Base-by-base conservation (phyloP, 53 echinoderm and acorn worm species). In the Echinometra lucunter region DNA sequence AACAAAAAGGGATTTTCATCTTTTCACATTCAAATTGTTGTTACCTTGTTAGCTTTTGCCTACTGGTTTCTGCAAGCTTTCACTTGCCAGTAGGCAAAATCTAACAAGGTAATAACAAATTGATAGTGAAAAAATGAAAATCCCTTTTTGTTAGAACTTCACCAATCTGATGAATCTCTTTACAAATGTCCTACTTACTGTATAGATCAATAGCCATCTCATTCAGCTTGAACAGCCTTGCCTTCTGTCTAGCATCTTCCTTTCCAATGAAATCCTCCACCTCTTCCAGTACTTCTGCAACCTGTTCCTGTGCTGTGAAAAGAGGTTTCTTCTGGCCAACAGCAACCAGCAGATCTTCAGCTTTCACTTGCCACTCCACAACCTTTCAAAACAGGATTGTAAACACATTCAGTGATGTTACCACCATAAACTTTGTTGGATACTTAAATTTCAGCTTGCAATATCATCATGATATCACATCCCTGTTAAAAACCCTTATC, bases 291-390 rank as follows among this genome's bases (percentile, higher is more conserved):
- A 97, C 91, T 66, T 95, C 74, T 30, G 97, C 96, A 17, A 97
- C 98, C 35, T 99, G 96, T 80, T 96, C 97, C 57, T 95, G 95
- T 27, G 89, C 96, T 58, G 95, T 95, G 90, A 95, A 96, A 1
- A 88, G 38, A 18, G 97, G 95, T 42, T 96, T 89, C 75, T 95
- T 94, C 66, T 95, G 88, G 21, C 97, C 96, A 28, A 97, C 89
- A 45, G 95, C 96, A 6, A 98, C 66, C 37, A 99, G 96, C 21
- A 99, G 91, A 45, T 97, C 96, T 42, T 98, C 97, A 47, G 96
- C 97, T 66, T 99, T 98, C 90, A 96, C 96, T 88, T 98, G 98
- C 99, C 99, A 99, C 35, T 98, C 96, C 83, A 96, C 95, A 57
- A 96, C 94, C 99, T 99, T 18, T 16, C 6, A 45, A 85, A 49